These are phyloP conservation scores for Todiramphus saurophagus DNA, from an alignment of 2,113 vertebrate genomes.

Conservation along the genomic window DNA sequence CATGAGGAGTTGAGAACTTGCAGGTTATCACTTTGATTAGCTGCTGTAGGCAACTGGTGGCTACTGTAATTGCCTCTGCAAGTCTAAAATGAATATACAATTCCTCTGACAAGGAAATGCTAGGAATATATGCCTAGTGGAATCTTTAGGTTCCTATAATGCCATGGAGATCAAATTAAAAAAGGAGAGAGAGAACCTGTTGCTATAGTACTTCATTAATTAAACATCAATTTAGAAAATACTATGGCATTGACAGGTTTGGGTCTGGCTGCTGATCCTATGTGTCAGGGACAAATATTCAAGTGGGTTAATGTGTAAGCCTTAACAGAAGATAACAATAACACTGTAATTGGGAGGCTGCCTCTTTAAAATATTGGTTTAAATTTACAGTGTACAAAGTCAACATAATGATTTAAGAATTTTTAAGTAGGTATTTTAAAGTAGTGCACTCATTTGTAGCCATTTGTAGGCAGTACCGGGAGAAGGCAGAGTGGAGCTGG, in stretches of 20 bases:
- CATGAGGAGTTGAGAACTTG: slow-evolving; percentile 34
- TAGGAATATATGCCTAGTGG: slow-evolving; percentile 26
- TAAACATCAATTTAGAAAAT: slow-evolving; percentile 49
- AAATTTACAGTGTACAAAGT: not conserved
- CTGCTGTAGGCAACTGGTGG: slow-evolving; percentile 51
- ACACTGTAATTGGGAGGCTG: not conserved
- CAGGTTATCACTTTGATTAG: slow-evolving; percentile 53
- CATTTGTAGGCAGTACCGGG: not conserved
- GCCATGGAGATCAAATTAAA: slow-evolving; percentile 58
- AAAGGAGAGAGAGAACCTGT: slow-evolving; percentile 16
- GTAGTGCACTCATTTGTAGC: not conserved
- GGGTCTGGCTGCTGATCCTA: not conserved
- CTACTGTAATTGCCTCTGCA: slow-evolving; percentile 20
- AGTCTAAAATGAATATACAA: slow-evolving; percentile 50
- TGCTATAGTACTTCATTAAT: slow-evolving; percentile 47
- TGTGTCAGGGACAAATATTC: slow-evolving; percentile 5
- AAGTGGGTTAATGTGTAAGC: not conserved
- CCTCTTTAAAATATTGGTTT: slow-evolving; percentile 16
- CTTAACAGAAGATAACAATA: not conserved
- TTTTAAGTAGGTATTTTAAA: not conserved
- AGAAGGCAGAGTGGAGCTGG: not conserved
- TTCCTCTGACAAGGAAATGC: slow-evolving; percentile 33
- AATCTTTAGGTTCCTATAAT: slow-evolving; percentile 27
- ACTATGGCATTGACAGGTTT: not conserved
- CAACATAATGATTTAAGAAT: not conserved